phyloP scores from a whole-genome alignment of 2,888 invertebrate genomes.

The Drosophila borborema region DNA sequence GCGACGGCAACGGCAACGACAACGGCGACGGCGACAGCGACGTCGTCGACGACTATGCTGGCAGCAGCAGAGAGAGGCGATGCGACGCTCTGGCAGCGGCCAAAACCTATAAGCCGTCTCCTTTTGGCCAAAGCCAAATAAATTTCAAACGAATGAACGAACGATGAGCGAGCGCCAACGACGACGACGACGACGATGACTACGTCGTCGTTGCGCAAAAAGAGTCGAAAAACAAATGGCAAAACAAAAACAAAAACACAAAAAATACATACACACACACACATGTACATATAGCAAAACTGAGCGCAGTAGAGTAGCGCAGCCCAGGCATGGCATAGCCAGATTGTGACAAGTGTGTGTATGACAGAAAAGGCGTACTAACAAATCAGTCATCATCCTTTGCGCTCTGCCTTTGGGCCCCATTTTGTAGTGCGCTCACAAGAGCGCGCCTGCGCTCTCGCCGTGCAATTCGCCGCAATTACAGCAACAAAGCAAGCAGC shows the following conservation, averaged over 20 bases:
- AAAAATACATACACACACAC: background rate
- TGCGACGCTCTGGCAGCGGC: conserved; percentile 54
- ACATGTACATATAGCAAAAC: conserved; percentile 31
- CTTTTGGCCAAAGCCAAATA: conserved; percentile 84
- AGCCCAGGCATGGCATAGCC: conserved; percentile 33
- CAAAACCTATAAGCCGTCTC: conserved; percentile 84
- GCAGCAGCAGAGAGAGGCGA: conserved; percentile 53
- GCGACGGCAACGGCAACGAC: conserved; percentile 18
- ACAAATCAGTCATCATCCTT: conserved; percentile 85
- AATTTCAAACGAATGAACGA: conserved; percentile 81
- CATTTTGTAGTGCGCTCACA: conserved; percentile 58
- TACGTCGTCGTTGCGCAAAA: conserved; percentile 59
- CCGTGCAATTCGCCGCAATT: conserved; percentile 55
- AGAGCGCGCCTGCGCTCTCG: conserved; percentile 72
- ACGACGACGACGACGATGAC: conserved; percentile 26
- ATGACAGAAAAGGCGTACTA: conserved; percentile 85
- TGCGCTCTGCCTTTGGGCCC: conserved; percentile 63
- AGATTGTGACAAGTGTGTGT: conserved; percentile 78
- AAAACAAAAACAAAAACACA: conserved; percentile 56
- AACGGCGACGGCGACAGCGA: conserved; percentile 12
- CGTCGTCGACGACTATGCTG: conserved; percentile 15
- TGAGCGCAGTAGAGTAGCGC: conserved; percentile 46
- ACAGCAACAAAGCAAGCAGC: conserved; percentile 34
- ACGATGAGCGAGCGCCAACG: conserved; percentile 54
- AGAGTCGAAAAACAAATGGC: conserved; percentile 59